phyloP scores from a whole-genome alignment of 2,888 invertebrate species.

The Eupsilia transversa region DNA sequence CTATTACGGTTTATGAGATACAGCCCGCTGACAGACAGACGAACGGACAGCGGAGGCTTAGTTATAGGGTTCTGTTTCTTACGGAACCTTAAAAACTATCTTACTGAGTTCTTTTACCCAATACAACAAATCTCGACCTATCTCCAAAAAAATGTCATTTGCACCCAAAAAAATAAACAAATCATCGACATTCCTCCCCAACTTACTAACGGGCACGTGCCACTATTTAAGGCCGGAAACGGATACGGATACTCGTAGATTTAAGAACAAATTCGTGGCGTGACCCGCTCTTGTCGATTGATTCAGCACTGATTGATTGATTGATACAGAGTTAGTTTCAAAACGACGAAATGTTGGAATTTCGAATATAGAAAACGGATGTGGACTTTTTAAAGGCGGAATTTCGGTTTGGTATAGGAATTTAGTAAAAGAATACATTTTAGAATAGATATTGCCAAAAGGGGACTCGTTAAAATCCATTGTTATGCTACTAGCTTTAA shows the following conservation, averaged over 20 bases:
- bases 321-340: slow-evolving; percentile 55
- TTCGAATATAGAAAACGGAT: slow-evolving; percentile 29
- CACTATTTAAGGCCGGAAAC: slow-evolving; percentile 65
- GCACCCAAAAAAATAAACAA: slow-evolving; percentile 35
- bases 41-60: too few species aligned
- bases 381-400: background rate
- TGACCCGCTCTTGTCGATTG: slow-evolving; percentile 65
- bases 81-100: too few species aligned
- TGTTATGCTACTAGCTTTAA: too few species aligned
- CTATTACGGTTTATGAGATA: too few species aligned
- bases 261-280: slow-evolving; percentile 72
- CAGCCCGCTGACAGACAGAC: too few species aligned
- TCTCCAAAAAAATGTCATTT: slow-evolving; percentile 31
- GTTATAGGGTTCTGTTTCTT: too few species aligned
- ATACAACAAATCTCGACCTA: slow-evolving; percentile 20
- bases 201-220: slow-evolving; percentile 54
- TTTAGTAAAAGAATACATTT: background rate
- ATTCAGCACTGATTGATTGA: slow-evolving; percentile 67
- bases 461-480: too few species aligned
- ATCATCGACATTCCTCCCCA: slow-evolving; percentile 41
- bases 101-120: background rate
- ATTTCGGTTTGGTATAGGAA: background rate
- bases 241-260: slow-evolving; percentile 68
- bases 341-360: slow-evolving; percentile 21
- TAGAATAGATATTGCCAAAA: too few species aligned